These are phyloP conservation scores for Alsophila aescularia DNA, from an alignment of 2,888 invertebrate species.

Conservation along the genomic window DNA sequence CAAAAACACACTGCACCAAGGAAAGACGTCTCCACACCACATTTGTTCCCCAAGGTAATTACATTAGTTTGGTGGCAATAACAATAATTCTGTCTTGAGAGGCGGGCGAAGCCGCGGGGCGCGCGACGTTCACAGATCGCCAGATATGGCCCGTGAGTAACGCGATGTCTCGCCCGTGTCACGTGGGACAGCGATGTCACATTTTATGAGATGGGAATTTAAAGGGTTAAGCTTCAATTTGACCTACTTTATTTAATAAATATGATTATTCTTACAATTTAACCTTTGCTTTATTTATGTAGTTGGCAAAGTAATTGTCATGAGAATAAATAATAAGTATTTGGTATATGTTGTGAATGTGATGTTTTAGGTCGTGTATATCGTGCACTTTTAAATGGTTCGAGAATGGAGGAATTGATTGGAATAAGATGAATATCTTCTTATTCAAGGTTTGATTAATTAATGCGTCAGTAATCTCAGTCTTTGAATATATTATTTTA, in stretches of 20 bases:
- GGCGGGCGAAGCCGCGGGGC: constrained; percentile 51
- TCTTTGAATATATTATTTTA: too few species aligned
- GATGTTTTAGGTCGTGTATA: background rate
- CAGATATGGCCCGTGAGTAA: constrained; percentile 71
- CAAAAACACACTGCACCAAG: background rate
- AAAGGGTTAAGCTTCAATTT: constrained; percentile 26
- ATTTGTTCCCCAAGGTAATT: constrained; percentile 63
- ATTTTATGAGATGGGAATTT: constrained; percentile 3
- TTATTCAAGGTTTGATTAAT: too few species aligned
- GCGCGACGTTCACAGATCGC: constrained; percentile 77
- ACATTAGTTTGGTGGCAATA: constrained; percentile 80
- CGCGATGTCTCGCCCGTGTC: constrained; percentile 41
- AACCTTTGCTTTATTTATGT: too few species aligned
- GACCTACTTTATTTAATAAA: constrained; percentile 17
- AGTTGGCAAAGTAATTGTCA: too few species aligned
- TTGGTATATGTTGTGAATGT: background rate
- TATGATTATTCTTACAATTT: background rate
- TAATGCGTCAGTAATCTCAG: too few species aligned
- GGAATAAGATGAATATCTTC: background rate
- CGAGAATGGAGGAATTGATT: background rate
- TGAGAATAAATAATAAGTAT: too few species aligned
- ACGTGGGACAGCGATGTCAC: constrained; percentile 28
- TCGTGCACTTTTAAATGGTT: background rate
- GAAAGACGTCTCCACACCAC: constrained; percentile 42
- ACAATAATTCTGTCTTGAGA: constrained; percentile 74